Base-by-base conservation (phyloP, 1,140 invertebrate genomes). In the Lepidotrigona ventralis region DNA sequence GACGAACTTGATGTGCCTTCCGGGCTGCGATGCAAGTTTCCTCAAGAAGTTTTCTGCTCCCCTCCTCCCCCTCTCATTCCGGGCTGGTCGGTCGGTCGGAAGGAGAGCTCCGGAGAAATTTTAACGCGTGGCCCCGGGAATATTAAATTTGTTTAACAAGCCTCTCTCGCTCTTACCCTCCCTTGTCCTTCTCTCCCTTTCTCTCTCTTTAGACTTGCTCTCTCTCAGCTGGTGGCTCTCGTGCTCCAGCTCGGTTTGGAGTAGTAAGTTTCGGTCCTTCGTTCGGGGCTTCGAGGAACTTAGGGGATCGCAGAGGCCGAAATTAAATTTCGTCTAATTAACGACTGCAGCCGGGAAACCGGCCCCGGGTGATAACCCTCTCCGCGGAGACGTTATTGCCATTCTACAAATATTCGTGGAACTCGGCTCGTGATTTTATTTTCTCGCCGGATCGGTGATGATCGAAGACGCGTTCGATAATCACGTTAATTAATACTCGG, bases 61-160 rank as follows among this genome's bases (percentile, higher is more conserved):
- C 39, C 39, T 53, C n/a, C 15, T 21, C 14, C 4, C 4, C 6
- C 53, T 54, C 53, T 2, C 53, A 0, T 6, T 15, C 39, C 39
- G 8, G 39, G 39, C 39, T 5, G 39, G 39, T 39, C 39, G 39
- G 39, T 46, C 39, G 39, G 6, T 46, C 39, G 39, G 39, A 46
- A 46, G 39, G 39, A 46, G 60, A n/a, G 39, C 11, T 29, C 12
- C 17, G 56, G 54, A 56, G 46, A 54, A 72, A 79, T 83, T 83
- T 83, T 83, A 89, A 72, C 79, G 70, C 84, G 56, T 81, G 56
- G 33, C 73, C 69, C 71, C 17, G 68, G 83, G 88, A 91, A 92
- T 92, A 92, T 92, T 91, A 91, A 92, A 93, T 93, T 93, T 93
- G 90, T 92, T 93, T 90, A 92, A 91, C 89, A 90, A 91, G 89